A percentile compares a stretch with the other conserved stretches of the same genome.
phyloP scores from a whole-genome alignment of 1,140 invertebrate species.

The Chrysomallon squamiferum region DNA sequence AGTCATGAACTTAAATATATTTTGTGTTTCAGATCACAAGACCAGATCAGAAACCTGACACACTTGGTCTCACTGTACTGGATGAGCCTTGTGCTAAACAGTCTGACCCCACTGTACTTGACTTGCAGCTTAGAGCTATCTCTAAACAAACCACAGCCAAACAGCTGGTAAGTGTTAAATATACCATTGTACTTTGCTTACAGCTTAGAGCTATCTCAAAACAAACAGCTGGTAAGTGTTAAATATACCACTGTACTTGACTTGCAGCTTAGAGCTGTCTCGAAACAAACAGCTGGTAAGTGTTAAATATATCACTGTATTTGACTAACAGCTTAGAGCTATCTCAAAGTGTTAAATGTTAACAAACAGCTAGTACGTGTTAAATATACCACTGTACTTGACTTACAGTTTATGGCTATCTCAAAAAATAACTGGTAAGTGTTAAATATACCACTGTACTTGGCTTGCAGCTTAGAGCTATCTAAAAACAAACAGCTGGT shows the following conservation, averaged over 20 bases:
- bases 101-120: conserved; percentile 92
- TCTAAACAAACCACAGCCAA: conserved; percentile 72
- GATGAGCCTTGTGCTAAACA: conserved; percentile 96
- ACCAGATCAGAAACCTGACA: conserved; percentile 77
- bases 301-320: no score
- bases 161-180: conserved; percentile 43
- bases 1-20: no score
- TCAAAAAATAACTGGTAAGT: conserved; percentile 69
- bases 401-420: conserved; percentile 88
- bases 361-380: conserved; percentile 54
- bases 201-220: conserved; percentile 87
- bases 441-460: not conserved
- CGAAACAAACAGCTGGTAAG: no score
- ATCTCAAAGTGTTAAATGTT: conserved; percentile 76
- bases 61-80: conserved; percentile 82
- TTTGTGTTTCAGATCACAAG: conserved; percentile 74
- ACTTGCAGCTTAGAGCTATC: conserved; percentile 88
- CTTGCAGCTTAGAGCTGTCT: no score
- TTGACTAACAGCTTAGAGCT: conserved; percentile 91
- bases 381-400: conserved; percentile 77
- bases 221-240: conserved; percentile 62
- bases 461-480: no score
- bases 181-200: conserved; percentile 85
- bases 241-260: not conserved
- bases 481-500: no score